phyloP scores from a whole-genome alignment of 1,140 invertebrate species.

The Bombus cullumanus region DNA sequence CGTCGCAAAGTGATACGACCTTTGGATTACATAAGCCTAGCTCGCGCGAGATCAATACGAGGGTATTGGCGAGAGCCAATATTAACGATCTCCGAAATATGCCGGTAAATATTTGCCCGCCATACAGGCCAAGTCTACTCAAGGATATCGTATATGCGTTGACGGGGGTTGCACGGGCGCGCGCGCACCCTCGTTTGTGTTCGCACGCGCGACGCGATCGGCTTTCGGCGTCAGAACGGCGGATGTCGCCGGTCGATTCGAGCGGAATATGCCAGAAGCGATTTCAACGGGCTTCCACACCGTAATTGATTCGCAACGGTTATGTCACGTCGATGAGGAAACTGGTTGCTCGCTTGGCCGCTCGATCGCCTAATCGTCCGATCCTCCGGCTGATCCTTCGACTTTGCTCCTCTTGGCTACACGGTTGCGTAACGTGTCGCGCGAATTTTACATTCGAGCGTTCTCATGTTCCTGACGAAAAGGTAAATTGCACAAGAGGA shows the following conservation, averaged over 20 bases:
- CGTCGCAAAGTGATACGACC: constrained; percentile 52
- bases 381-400: constrained; percentile 10
- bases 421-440: constrained; percentile 9
- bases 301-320: constrained; percentile 68
- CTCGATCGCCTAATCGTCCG: not conserved
- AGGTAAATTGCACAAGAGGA: not conserved
- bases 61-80: constrained; percentile 63
- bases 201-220: constrained; percentile 51
- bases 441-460: not conserved
- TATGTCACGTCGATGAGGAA: constrained; percentile 55
- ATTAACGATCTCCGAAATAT: constrained; percentile 73
- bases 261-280: constrained; percentile 61
- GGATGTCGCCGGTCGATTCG: constrained; percentile 57
- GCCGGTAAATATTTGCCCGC: constrained; percentile 69
- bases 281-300: constrained; percentile 47
- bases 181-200: constrained; percentile 2
- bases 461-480: not conserved
- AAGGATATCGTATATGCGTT: constrained; percentile 62
- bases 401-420: constrained; percentile 21
- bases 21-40: constrained; percentile 60
- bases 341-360: constrained; percentile 33
- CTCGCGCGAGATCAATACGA: constrained; percentile 63
- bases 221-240: constrained; percentile 59
- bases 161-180: not conserved
- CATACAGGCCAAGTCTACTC: constrained; percentile 42